Evolutionary conservation across 2,888 invertebrate species (phyloP), one percentile per base, ranked within the genome.

Genomic region (Peribatodes rhomboidaria): DNA sequence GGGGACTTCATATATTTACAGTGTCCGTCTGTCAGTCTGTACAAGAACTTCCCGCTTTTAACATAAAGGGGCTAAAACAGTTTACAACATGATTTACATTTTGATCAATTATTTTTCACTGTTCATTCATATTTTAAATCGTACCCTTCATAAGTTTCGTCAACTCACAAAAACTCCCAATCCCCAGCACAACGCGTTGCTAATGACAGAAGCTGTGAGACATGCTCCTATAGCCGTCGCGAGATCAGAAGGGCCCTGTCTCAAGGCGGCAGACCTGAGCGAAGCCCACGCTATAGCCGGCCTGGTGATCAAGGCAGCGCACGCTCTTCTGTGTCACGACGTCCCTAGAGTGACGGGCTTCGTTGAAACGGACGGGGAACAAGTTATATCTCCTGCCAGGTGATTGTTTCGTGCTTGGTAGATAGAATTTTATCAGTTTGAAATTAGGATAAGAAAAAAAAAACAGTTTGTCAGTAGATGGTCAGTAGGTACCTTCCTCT

Each of bases 201-300:
- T 89, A 84, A 80, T 92, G 86, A 92, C 88, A 44, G 76, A 87
- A 7, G 85, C 89, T 0, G 87, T 92, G 0, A 84, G 92, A 10
- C 49, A 69, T 1, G 84, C 90, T 1, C 78, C 87, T 0, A 14
- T 49, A 2, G 82, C 86, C 0, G 82, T 90, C 1, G 65, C 85
- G 2, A 80, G 85, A 52, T 69, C 66, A 14, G 87, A 87, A 4
- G 84, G 84, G 4, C 54, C 61, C 13, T 89, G 87, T 67, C 59
- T 75, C 11, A 82, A 76, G 62, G 81, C 84, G 1, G 89, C 86
- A 0, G 89, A 90, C 11, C 78, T 92, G 14, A 92, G 93, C 60
- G 92, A 93, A 67, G 92, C 93, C 1, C 92, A 92, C 41, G 93
- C 93, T 0, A 42, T 92, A 13, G 86, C 90, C 1, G 84, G 86